Percentiles rank a stretch among this genome's conserved stretches.
Evolutionary conservation across 2,113 vertebrate genomes (phyloP).

Genomic region (Coreoperca whiteheadi): DNA sequence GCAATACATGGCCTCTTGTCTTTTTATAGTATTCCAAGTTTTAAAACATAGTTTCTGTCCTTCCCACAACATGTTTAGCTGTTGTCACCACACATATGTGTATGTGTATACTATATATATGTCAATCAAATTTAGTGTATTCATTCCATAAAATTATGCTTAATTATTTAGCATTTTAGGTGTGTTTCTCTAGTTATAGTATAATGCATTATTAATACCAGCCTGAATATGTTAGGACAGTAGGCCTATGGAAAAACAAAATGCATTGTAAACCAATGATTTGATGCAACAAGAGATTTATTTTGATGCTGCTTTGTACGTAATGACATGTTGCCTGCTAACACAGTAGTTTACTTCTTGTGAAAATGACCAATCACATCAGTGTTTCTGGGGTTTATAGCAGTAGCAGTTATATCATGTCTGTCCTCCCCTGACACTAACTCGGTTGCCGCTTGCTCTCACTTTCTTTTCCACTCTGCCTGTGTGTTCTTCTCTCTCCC

Average conservation of each 20-base stretch:
- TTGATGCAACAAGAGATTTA: conserved; percentile 6
- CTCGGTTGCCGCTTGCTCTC: conserved; percentile 73
- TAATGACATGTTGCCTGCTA: conserved; percentile 38
- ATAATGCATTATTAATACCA: conserved; percentile 7
- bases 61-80: conserved; percentile 62
- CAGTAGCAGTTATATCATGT: conserved; percentile 45
- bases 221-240: background rate
- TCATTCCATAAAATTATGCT: conserved; percentile 23
- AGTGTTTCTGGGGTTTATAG: conserved; percentile 50
- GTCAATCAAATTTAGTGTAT: conserved; percentile 22
- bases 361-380: conserved; percentile 35
- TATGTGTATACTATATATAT: conserved; percentile 37
- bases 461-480: conserved; percentile 76
- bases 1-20: background rate
- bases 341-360: conserved; percentile 25
- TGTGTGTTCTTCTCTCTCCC: conserved; percentile 76
- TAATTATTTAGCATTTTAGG: conserved; percentile 4
- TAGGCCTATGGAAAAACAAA: background rate
- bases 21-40: background rate
- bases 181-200: background rate
- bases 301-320: conserved; percentile 26
- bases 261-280: conserved; percentile 7
- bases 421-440: conserved; percentile 71
- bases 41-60: conserved; percentile 23
- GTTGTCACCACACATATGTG: conserved; percentile 57